These are phyloP conservation scores for Elymnias hypermnestra DNA, from an alignment of 1,140 invertebrate genomes.

Conservation along the genomic window DNA sequence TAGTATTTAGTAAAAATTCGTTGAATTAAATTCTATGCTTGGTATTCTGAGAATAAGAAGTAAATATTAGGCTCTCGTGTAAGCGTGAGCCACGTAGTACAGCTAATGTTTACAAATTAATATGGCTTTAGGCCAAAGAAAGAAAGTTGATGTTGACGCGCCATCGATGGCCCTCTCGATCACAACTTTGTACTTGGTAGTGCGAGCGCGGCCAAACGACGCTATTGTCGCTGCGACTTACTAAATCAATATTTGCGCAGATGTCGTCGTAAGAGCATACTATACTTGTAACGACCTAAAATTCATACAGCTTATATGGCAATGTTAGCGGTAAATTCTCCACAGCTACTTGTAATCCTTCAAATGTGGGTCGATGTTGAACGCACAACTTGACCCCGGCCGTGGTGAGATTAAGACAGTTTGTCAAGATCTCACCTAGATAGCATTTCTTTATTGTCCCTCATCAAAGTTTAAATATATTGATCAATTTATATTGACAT, in stretches of 20 bases:
- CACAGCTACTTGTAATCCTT: constrained; percentile 71
- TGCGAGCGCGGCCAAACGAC: constrained; percentile 41
- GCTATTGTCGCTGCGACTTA: constrained; percentile 64
- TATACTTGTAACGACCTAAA: constrained; percentile 72
- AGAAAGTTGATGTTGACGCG: constrained; percentile 37
- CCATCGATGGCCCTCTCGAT: constrained; percentile 25
- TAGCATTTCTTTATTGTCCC: too few species aligned
- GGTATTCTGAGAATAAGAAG: too few species aligned
- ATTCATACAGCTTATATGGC: constrained; percentile 75
- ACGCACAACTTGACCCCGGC: constrained; percentile 65
- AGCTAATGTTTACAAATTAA: constrained; percentile 9
- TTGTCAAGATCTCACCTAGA: constrained; percentile 51
- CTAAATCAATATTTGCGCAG: constrained; percentile 75
- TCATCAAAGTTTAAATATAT: too few species aligned
- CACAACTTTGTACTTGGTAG: constrained; percentile 24
- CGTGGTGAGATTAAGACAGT: constrained; percentile 45
- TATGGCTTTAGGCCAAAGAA: constrained; percentile 13
- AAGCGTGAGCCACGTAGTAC: neutral
- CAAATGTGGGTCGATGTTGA: constrained; percentile 69
- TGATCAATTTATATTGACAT: too few species aligned
- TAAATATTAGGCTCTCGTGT: too few species aligned
- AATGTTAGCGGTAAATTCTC: constrained; percentile 75
- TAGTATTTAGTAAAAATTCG: too few species aligned
- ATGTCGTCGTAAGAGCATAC: constrained; percentile 70
- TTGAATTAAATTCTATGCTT: too few species aligned